Evolutionary conservation across 64 coral and sea anemone species (phyloP).

Genomic region (Pachyseris speciosa): DNA sequence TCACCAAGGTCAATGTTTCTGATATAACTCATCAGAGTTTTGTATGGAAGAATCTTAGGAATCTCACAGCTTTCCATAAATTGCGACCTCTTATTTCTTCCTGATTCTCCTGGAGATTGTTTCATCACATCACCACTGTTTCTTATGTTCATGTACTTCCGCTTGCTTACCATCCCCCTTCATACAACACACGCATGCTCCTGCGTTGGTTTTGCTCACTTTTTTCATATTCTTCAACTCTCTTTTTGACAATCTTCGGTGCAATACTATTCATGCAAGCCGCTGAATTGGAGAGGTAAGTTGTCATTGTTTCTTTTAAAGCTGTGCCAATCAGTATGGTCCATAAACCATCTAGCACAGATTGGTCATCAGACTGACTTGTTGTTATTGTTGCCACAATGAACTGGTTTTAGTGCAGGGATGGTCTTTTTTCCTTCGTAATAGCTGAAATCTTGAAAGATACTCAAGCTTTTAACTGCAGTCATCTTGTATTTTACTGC

Average conservation of each 20-base stretch:
- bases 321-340: slow-evolving; percentile 42
- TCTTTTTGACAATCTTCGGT: slow-evolving; percentile 31
- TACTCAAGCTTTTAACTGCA: slow-evolving; percentile 20
- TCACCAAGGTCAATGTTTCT: slow-evolving; percentile 68
- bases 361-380: slow-evolving; percentile 9
- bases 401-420: slow-evolving; percentile 25
- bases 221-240: slow-evolving; percentile 40
- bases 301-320: slow-evolving; percentile 26
- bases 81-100: slow-evolving; percentile 34
- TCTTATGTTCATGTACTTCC: slow-evolving; percentile 49
- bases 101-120: not conserved
- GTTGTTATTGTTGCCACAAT: slow-evolving; percentile 32
- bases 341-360: slow-evolving; percentile 69
- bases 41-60: slow-evolving; percentile 58
- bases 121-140: slow-evolving; percentile 45
- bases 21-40: slow-evolving; percentile 58
- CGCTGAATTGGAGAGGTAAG: slow-evolving; percentile 37
- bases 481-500: slow-evolving; percentile 44
- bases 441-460: slow-evolving; percentile 32
- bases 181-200: slow-evolving; percentile 50
- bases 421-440: slow-evolving; percentile 52
- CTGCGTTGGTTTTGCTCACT: slow-evolving; percentile 22
- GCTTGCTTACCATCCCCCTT: slow-evolving; percentile 44
- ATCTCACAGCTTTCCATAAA: slow-evolving; percentile 69
- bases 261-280: slow-evolving; percentile 43